Evolutionary conservation across 1,140 invertebrate species (phyloP), one percentile per base, ranked within the genome.

Genomic region (Streblospio benedicti): DNA sequence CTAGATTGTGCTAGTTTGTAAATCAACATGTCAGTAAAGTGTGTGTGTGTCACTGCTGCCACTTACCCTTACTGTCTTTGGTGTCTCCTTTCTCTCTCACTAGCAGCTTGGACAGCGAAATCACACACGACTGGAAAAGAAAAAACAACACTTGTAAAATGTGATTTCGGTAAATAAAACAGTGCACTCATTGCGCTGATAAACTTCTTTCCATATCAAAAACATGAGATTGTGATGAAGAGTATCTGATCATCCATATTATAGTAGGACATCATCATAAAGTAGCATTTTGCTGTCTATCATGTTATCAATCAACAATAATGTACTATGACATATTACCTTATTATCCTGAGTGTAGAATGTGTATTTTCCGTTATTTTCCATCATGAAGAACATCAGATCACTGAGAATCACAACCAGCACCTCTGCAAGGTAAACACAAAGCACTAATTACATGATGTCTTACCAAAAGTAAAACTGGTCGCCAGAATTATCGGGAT

Each of bases 351-450:
- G 76, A 14, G 79, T 69, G 44, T 78, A 75, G 67, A 82, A 82
- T 25, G 71, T 69, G 68, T 77, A 90, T 69, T 82, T 84, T 70
- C 88, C 85, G 59, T 86, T 87, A 70, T 86, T 90, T 75, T 94
- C 91, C 73, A 87, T 85, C 44, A 96, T 79, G 69, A 95, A 94
- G 76, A 95, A 90, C 23, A 96, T 79, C 44, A 94, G 87, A 74
- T 95, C 91, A 1, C 90, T 90, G 5, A 95, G 80, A 12, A 94
- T 88, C 57, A 95, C 89, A 43, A 93, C 89, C 14, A 91, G 79
- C 0, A 93, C 85, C 32, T 79, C 86, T 85, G 69, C 2, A 69
- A 74, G 45, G 63, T 69, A 59, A 49, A 61, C 59, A 16, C 62
- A 59, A 63, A 65, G n/a, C n/a, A 65, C 57, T 60, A 53, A 12